Conservation (phyloP, 2,888 invertebrate species). For the Aphidoletes aphidimyza region DNA sequence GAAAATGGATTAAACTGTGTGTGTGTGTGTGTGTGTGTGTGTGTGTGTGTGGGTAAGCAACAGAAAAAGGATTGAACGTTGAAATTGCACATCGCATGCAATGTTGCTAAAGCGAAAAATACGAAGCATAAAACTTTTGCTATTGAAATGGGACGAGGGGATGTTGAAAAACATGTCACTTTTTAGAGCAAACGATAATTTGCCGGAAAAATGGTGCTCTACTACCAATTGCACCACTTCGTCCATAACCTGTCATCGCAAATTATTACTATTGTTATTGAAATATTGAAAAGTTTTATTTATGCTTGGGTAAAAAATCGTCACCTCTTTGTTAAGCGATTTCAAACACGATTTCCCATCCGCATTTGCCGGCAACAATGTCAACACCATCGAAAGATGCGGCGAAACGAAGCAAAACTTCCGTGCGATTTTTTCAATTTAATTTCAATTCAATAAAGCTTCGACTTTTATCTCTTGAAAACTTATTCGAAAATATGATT, state of each 20-base stretch:
- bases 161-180: not conserved
- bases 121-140: not conserved
- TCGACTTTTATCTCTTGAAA: constrained; percentile 8
- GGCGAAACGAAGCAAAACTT: not conserved
- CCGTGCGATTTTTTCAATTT: constrained; percentile 42
- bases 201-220: constrained; percentile 20
- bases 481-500: constrained; percentile 14
- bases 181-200: not conserved
- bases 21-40: too few species aligned
- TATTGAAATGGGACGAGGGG: not conserved
- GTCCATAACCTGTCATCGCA: constrained; percentile 32
- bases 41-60: too few species aligned
- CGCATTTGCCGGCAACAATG: not conserved
- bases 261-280: constrained; percentile 28
- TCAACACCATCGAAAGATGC: not conserved
- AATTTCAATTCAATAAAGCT: constrained; percentile 40
- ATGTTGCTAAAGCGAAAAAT: not conserved
- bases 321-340: not conserved
- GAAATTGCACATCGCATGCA: not conserved
- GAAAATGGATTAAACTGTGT: constrained; percentile 43
- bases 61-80: constrained; percentile 23
- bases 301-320: not conserved
- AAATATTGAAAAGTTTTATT: constrained; percentile 1
- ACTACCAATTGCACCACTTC: not conserved
- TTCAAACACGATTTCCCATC: not conserved